phyloP scores from a whole-genome alignment of 2,888 invertebrate genomes.

The Pemphredon lugubris region DNA sequence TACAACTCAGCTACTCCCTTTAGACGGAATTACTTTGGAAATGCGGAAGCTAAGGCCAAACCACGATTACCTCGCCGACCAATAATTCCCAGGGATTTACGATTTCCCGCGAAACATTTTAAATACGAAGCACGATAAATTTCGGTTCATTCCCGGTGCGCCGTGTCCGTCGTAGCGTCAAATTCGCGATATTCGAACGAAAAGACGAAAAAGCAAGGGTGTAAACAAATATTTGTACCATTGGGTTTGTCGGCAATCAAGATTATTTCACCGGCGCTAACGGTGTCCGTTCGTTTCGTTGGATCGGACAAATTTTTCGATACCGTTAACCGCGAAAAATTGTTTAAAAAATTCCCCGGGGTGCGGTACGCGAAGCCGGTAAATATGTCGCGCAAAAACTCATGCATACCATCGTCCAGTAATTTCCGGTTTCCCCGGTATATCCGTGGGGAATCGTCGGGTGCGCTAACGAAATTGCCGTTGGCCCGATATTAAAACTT shows the following conservation, averaged over 20 bases:
- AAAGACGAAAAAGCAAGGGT: not conserved
- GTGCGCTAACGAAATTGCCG: slow-evolving; percentile 16
- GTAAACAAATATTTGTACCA: not conserved
- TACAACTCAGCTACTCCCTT: slow-evolving; percentile 26
- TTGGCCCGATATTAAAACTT: not conserved
- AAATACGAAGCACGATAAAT: slow-evolving; percentile 4
- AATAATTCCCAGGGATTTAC: slow-evolving; percentile 24
- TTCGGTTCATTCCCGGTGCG: not conserved
- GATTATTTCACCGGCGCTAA: not conserved
- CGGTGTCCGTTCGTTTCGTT: not conserved
- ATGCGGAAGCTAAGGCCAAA: slow-evolving; percentile 25
- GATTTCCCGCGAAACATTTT: not conserved
- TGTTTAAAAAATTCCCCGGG: not conserved
- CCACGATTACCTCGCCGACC: slow-evolving; percentile 25
- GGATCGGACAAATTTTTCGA: not conserved
- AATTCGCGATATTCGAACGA: not conserved
- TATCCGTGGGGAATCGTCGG: not conserved
- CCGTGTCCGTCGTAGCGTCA: not conserved
- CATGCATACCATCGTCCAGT: not conserved
- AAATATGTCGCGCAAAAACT: not conserved
- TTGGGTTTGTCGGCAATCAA: not conserved
- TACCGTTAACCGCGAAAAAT: not conserved
- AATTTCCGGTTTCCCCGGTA: not conserved
- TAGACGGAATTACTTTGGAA: slow-evolving; percentile 14
- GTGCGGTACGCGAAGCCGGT: not conserved